Conservation (phyloP, 2,888 invertebrate species). For the Chrysomela aeneicollis region DNA sequence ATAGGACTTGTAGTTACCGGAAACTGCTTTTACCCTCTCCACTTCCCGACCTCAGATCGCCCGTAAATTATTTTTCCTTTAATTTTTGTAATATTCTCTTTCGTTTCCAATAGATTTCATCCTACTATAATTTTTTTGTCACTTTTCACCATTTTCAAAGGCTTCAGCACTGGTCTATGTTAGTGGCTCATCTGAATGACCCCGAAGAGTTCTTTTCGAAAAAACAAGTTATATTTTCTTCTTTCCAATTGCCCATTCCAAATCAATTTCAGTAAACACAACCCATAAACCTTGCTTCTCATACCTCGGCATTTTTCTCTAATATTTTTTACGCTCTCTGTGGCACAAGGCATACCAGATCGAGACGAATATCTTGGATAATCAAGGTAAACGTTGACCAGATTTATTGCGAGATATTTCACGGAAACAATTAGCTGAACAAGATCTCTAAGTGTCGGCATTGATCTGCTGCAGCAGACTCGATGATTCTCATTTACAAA, state of each 20-base stretch:
- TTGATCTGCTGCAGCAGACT: background rate
- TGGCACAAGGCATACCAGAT: slow-evolving; percentile 30
- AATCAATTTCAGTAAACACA: background rate
- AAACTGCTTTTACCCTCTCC: too few species aligned
- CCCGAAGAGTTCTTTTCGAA: too few species aligned
- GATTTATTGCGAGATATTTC: slow-evolving; percentile 23
- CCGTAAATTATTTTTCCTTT: too few species aligned
- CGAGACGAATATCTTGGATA: slow-evolving; percentile 23
- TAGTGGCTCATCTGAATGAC: too few species aligned
- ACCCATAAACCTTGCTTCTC: slow-evolving; percentile 19
- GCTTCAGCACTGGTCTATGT: too few species aligned
- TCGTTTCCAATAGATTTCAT: too few species aligned
- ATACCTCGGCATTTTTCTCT: slow-evolving; percentile 13
- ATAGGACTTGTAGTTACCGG: too few species aligned
- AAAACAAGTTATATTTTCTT: too few species aligned
- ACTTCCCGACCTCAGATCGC: too few species aligned
- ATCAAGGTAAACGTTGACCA: slow-evolving; percentile 24
- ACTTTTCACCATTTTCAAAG: too few species aligned
- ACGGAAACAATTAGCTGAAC: slow-evolving; percentile 20
- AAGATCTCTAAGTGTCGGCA: slow-evolving; percentile 17
- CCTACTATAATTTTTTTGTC: too few species aligned
- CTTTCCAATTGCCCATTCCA: background rate
- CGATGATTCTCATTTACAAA: background rate
- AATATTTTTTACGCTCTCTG: slow-evolving; percentile 24
- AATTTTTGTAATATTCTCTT: too few species aligned